phyloP scores from a whole-genome alignment of 2,797 vertebrate genomes.

The Anniella stebbinsi region DNA sequence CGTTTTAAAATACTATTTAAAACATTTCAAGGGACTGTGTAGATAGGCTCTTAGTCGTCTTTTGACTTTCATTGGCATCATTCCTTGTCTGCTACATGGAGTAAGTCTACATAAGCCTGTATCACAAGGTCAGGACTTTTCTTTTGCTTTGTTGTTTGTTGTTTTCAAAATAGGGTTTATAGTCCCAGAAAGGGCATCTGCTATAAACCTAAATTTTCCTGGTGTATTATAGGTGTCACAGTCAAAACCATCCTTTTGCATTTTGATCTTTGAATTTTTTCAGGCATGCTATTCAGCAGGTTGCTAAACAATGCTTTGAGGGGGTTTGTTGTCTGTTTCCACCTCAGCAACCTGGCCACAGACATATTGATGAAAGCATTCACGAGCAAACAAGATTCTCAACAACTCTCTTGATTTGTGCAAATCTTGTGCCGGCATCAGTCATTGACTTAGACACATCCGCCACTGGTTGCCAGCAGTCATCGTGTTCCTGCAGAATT shows the following conservation, averaged over 20 bases:
- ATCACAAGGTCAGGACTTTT: background rate
- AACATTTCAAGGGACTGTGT: too few relatives aligned
- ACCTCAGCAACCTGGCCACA: background rate
- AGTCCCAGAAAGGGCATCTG: background rate
- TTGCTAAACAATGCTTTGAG: background rate
- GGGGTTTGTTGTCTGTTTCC: background rate
- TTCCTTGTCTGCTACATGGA: background rate
- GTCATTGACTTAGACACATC: conserved; percentile 6
- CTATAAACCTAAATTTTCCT: conserved; percentile 1
- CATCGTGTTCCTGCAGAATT: conserved; percentile 26
- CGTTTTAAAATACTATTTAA: too few relatives aligned
- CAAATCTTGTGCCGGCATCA: conserved; percentile 2
- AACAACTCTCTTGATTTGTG: background rate
- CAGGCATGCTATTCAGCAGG: background rate
- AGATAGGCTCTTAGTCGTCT: conserved; percentile 9
- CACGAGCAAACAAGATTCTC: background rate
- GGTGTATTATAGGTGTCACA: background rate
- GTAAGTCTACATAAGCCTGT: background rate
- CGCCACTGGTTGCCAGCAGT: conserved; percentile 9
- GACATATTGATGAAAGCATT: conserved; percentile 5
- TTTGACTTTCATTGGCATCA: background rate
- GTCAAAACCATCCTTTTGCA: background rate
- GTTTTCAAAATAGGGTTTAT: background rate
- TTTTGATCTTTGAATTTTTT: conserved; percentile 2
- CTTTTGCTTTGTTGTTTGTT: background rate